Evolutionary conservation across 2,888 invertebrate genomes (phyloP).

Genomic region (Acanthosepion lycidas): DNA sequence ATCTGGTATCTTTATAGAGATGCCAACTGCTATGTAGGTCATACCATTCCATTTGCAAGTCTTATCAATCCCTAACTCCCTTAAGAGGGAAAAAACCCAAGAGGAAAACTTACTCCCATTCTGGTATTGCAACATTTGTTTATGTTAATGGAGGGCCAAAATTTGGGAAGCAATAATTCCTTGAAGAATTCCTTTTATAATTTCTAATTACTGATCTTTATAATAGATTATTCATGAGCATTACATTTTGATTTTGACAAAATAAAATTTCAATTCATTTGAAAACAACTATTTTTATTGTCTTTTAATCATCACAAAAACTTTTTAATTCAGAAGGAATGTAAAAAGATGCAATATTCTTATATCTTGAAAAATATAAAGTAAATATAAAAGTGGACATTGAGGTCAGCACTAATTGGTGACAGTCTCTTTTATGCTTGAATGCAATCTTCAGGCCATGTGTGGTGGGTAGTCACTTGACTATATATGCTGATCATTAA

Average conservation of each 20-base stretch:
- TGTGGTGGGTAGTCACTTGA: no score
- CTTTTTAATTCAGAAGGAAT: no score
- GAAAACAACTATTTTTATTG: not conserved
- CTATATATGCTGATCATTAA: no score
- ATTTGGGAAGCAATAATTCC: not conserved
- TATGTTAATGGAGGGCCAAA: not conserved
- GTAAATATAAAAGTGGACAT: no score
- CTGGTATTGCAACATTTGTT: not conserved
- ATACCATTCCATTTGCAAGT: not conserved
- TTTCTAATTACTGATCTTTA: not conserved
- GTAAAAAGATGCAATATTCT: no score
- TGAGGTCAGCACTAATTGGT: no score
- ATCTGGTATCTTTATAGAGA: not conserved
- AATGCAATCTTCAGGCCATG: no score
- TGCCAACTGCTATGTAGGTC: constrained; percentile 17
- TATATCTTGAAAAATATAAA: no score
- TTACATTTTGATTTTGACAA: not conserved
- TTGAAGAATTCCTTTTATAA: not conserved
- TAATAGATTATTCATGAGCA: not conserved
- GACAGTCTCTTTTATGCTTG: no score
- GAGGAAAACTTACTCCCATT: not conserved
- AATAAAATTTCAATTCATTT: not conserved
- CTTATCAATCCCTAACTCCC: constrained; percentile 33
- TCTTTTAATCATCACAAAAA: not conserved
- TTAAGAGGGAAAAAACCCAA: not conserved